A percentile compares a stretch with the other conserved stretches of the same genome.
phyloP scores from a whole-genome alignment of 1,140 invertebrate species.

The Luehdorfia chinensis region DNA sequence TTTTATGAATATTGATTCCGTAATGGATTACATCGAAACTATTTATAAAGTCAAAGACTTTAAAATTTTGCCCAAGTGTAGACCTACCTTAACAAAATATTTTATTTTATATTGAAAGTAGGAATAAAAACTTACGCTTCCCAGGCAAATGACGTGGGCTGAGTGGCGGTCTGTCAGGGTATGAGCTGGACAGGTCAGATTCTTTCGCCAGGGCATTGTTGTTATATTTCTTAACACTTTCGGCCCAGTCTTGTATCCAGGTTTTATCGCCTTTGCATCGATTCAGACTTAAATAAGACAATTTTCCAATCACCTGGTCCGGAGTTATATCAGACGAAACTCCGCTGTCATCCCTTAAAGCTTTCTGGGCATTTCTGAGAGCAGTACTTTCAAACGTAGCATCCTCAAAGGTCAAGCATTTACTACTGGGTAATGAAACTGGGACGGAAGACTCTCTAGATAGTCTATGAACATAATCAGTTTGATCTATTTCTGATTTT shows the following conservation, averaged over 20 bases:
- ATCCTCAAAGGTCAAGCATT: slow-evolving; percentile 38
- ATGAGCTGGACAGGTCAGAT: slow-evolving; percentile 41
- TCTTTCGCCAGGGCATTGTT: slow-evolving; percentile 49
- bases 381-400: slow-evolving; percentile 62
- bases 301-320: slow-evolving; percentile 62
- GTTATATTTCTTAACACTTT: slow-evolving; percentile 74
- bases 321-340: slow-evolving; percentile 40
- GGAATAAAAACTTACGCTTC: slow-evolving; percentile 56
- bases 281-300: slow-evolving; percentile 71
- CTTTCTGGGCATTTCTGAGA: slow-evolving; percentile 58
- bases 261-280: slow-evolving; percentile 73
- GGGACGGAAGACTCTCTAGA: slow-evolving; percentile 61
- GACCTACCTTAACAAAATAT: no score
- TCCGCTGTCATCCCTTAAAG: slow-evolving; percentile 42
- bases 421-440: slow-evolving; percentile 54
- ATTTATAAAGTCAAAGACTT: no score
- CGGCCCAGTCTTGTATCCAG: slow-evolving; percentile 76
- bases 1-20: no score
- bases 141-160: slow-evolving; percentile 46
- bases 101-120: no score
- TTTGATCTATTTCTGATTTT: slow-evolving; percentile 79
- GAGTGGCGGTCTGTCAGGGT: slow-evolving; percentile 50
- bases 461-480: slow-evolving; percentile 75
- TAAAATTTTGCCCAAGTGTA: no score
- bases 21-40: no score